A percentile compares a stretch with the other conserved stretches of the same genome.
Evolutionary conservation across 2,888 invertebrate genomes (phyloP).

Genomic region (Alentia gelatinosa): DNA sequence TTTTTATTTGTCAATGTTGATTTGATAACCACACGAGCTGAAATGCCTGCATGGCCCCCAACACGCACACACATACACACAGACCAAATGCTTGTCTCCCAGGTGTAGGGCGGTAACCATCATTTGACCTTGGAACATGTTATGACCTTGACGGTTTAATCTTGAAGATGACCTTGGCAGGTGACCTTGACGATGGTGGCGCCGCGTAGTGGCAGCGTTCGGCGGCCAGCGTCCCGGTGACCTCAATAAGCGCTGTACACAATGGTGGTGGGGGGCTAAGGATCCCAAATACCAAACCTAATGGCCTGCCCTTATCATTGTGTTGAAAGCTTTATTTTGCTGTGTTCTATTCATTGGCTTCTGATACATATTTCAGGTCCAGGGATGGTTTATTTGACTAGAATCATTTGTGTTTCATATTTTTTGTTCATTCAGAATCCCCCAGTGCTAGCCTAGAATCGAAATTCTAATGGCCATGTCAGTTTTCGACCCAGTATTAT

Average conservation of each 20-base stretch:
- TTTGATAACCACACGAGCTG: not conserved
- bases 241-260: not conserved
- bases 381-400: not conserved
- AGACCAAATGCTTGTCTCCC: not conserved
- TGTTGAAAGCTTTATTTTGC: not conserved
- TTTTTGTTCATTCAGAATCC: not conserved
- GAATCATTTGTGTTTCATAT: not conserved
- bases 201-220: not conserved
- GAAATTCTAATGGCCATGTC: not conserved
- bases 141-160: conserved; percentile 9
- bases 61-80: not conserved
- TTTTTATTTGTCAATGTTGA: too few relatives aligned
- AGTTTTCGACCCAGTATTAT: not conserved
- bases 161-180: conserved; percentile 33
- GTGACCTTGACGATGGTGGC: conserved; percentile 19
- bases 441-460: not conserved
- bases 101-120: conserved; percentile 44
- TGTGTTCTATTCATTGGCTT: conserved; percentile 28
- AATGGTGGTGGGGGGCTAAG: not conserved
- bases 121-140: conserved; percentile 38
- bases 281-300: not conserved
- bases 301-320: not conserved
- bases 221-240: not conserved
- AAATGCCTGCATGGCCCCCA: not conserved
- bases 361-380: conserved; percentile 23